These are phyloP conservation scores for Sinocyclocheilus maitianheensis DNA, from an alignment of 2,113 vertebrate species.

Conservation along the genomic window DNA sequence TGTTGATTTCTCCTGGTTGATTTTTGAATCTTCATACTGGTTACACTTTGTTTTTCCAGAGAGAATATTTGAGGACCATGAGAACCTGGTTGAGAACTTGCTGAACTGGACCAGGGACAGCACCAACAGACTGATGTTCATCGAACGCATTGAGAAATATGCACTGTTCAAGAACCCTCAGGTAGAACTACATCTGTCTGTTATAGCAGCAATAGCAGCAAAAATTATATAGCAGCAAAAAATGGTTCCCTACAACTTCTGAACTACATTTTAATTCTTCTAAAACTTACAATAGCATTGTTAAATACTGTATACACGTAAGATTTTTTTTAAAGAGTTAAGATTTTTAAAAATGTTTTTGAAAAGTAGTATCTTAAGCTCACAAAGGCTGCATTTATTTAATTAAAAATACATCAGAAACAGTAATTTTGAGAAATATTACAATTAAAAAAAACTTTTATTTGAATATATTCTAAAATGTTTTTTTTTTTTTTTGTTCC, in stretches of 20 bases:
- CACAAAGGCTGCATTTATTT: no score
- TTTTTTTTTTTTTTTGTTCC: no score
- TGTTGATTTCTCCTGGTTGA: neutral
- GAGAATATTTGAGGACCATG: slow-evolving; percentile 97
- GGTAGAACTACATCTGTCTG: slow-evolving; percentile 21
- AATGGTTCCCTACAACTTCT: neutral
- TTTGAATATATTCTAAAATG: no score
- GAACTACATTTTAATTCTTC: neutral
- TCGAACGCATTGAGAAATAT: slow-evolving; percentile 84
- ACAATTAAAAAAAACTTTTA: no score
- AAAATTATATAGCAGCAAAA: neutral
- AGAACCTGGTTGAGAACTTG: slow-evolving; percentile 98
- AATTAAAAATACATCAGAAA: no score
- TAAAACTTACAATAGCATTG: neutral
- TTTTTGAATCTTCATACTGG: neutral
- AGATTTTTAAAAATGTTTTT: no score
- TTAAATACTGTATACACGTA: neutral
- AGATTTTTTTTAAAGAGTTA: no score
- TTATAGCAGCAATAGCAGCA: neutral
- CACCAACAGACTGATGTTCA: slow-evolving; percentile 97
- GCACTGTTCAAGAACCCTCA: slow-evolving; percentile 75
- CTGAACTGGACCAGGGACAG: slow-evolving; percentile 98
- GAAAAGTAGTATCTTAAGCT: no score
- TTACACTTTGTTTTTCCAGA: slow-evolving; percentile 71
- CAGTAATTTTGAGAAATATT: no score